Base-by-base conservation (phyloP, 2,888 invertebrate species). In the Cryptophagus acutangulus region DNA sequence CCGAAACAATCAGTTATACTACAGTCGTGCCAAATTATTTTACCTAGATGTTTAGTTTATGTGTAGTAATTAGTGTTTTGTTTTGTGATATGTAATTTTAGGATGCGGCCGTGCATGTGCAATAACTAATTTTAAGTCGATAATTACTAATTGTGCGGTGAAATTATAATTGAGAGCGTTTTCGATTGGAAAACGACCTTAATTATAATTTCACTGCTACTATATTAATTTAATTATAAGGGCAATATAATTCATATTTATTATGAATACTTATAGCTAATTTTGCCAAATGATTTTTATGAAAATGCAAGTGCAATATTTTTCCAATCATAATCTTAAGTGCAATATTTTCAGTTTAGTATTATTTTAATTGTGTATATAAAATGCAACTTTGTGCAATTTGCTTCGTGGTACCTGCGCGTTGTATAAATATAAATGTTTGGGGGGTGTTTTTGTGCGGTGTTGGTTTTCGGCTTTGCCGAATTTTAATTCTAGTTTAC, bases 1-100 rank as follows among this genome's bases (percentile, higher is more conserved):
- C 70, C 29, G 73, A 74, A 51, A 67, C 66, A 18, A 68, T 72
- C 29, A 73, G 71, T 54, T 73, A 73, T 46, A 66, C 72, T 10
- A 73, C 74, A 2, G 55, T 58, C 4, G 54, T 58, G 10, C 51
- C 57, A 5, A 45, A 36, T 16, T 35, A 31, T 17, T 26, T 25
- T 42, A 12, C 17, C 40, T 30, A 26, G 31, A 29, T 17, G 28
- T 42, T 41, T 29, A 20, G n/a, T 29, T 20, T 38, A 36, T 25
- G n/a, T 17, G 33, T 18, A 39, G 35, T 20, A 29, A 33, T 35
- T 45, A 40, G 39, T 45, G 42, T 48, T 41, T 41, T 20, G n/a
- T 47, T 47, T 53, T 45, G 40, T 64, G 65, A 66, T 65, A 66
- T 66, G 65, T 61, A n/a, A 52, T 51, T 46, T 48, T 49, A 57